A percentile compares a stretch with the other conserved stretches of the same genome.
Evolutionary conservation across 2,888 invertebrate species (phyloP).

Genomic region (Melipona beecheii): DNA sequence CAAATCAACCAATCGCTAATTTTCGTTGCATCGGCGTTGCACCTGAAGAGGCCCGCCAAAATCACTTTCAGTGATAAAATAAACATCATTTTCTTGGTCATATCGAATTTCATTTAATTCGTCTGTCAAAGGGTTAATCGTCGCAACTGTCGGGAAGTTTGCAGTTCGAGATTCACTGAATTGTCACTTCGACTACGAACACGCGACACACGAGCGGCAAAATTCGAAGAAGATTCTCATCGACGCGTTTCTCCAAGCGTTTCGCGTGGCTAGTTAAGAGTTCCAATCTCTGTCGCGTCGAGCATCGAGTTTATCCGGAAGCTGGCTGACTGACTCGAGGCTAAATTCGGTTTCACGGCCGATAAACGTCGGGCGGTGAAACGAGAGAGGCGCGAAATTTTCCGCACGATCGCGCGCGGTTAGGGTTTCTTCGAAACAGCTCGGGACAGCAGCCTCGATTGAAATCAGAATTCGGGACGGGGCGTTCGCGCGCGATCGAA

Average conservation of each 20-base stretch:
- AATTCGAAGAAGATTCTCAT: not conserved
- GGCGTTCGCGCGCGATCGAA: conserved; percentile 45
- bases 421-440: conserved; percentile 13
- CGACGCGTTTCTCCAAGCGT: not conserved
- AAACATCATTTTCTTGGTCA: too few species aligned
- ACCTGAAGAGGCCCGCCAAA: too few species aligned
- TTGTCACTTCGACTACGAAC: too few species aligned
- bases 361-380: not conserved
- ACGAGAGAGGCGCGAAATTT: not conserved
- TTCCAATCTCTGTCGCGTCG: not conserved
- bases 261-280: too few species aligned
- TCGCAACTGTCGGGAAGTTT: too few species aligned
- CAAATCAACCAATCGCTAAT: too few species aligned
- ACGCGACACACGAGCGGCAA: not conserved
- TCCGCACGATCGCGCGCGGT: conserved; percentile 10
- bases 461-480: conserved; percentile 56
- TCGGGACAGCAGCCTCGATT: conserved; percentile 9
- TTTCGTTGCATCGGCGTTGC: too few species aligned
- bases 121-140: too few species aligned
- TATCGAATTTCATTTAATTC: too few species aligned
- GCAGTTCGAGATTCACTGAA: too few species aligned
- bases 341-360: not conserved
- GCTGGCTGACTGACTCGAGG: not conserved
- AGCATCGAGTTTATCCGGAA: not conserved
- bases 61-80: too few species aligned